Base-by-base conservation (phyloP, 23 tunicate species). In the Phallusia fumigata region DNA sequence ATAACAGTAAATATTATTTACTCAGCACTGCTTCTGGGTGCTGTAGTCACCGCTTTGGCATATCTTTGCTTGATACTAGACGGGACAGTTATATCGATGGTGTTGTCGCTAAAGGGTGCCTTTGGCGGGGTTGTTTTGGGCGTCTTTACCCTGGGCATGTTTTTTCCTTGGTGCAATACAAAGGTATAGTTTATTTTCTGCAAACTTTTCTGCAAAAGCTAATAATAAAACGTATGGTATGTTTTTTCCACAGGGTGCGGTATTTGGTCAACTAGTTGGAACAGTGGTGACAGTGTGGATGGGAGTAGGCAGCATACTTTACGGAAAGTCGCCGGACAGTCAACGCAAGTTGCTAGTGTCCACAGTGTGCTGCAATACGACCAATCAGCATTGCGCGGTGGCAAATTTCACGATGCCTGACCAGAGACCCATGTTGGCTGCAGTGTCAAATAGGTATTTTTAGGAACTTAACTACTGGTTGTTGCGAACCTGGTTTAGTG, bases 111-210 rank as follows among this genome's bases (percentile, higher is more conserved):
- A 8, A 53, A 65, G 36, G 93, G 93, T 10, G 31, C 58, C 2
- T 49, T 88, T 32, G 40, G 75, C 19, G 87, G 93, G 0, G 83
- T 87, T 0, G 45, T 88, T 24, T 15, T 83, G 33, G 87, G 80
- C 13, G 65, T 88, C 19, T 88, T 12, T 52, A 64, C 80, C 0
- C 3, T 72, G 50, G 92, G 86, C 31, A 35, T 88, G 13, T 86
- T 85, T 49, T 82, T 88, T 32, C 92, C 92, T 19, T 88, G 87
- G 92, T 18, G 52, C 18, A 81, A 81, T 49, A 51, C 72, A 13
- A 10, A 19, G 51, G 90, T 80, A 73, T 73, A 80, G 64, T 15
- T 51, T 51, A 13, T 13, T 13, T 15, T 18, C 18, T 51, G 18
- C 58, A 51, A 51, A 18, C 58, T 51, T 18, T 51, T 51, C 18